phyloP scores from a whole-genome alignment of 2,113 vertebrate species.

The Nesogale talazaci region DNA sequence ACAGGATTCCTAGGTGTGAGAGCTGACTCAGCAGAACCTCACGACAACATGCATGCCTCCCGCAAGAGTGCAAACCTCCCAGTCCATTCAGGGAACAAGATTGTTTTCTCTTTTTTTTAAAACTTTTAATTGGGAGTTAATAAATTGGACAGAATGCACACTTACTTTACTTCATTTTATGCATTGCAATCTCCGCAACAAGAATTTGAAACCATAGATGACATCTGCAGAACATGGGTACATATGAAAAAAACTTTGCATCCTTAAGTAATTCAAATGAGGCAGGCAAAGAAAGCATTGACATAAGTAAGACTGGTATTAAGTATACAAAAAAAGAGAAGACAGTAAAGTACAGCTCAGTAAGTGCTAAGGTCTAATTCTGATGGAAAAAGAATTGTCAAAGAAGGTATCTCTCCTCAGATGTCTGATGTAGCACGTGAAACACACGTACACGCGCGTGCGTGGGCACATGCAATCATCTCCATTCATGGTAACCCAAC shows the following conservation, averaged over 20 bases:
- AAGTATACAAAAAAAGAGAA: neutral
- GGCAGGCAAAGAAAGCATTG: neutral
- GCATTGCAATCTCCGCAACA: neutral
- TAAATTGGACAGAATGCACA: no score
- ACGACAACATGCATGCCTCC: neutral
- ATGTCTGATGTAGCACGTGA: neutral
- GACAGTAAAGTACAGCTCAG: neutral
- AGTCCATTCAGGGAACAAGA: neutral
- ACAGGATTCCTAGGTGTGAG: no score
- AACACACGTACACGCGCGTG: neutral
- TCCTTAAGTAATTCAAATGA: neutral
- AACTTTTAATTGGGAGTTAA: no score
- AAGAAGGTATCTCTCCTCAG: neutral
- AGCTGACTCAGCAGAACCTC: no score
- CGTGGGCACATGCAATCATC: neutral
- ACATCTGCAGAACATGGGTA: neutral
- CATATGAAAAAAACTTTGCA: neutral
- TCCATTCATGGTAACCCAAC: neutral
- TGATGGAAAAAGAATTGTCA: neutral
- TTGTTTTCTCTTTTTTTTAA: no score
- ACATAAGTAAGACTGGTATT: neutral
- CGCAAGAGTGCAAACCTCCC: neutral
- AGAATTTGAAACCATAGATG: neutral
- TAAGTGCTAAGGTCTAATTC: neutral
- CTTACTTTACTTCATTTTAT: no score